phyloP scores from a whole-genome alignment of 2,888 invertebrate genomes.

The Nemapogon koenigi region DNA sequence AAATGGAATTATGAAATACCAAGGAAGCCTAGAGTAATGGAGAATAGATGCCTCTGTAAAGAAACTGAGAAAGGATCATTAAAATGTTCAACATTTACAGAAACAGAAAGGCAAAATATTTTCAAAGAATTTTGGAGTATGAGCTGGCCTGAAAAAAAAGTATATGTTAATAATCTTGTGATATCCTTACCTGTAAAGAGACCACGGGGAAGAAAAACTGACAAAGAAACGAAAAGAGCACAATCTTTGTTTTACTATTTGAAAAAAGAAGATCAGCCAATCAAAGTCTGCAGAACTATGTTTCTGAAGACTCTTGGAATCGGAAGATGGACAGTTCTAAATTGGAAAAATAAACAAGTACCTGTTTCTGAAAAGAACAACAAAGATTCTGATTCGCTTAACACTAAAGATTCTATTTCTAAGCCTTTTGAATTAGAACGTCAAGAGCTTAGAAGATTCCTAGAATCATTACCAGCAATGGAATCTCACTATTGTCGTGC shows the following conservation, averaged over 20 bases:
- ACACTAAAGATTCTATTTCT: conserved; percentile 3
- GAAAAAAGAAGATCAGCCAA: conserved; percentile 12
- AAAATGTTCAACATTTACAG: conserved; percentile 7
- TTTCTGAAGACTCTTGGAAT: conserved; percentile 13
- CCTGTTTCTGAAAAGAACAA: conserved; percentile 10
- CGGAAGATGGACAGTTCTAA: conserved; percentile 14
- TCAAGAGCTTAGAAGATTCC: conserved; percentile 2
- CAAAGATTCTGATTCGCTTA: background rate
- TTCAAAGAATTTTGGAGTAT: conserved; percentile 6
- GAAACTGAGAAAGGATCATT: conserved; percentile 3
- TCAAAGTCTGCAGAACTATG: conserved; percentile 14
- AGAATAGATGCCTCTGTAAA: conserved; percentile 6
- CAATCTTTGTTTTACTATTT: conserved; percentile 14
- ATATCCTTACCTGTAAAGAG: conserved; percentile 5
- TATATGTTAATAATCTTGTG: conserved; percentile 6
- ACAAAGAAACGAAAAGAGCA: background rate
- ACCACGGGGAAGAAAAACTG: conserved; percentile 1
- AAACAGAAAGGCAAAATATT: conserved; percentile 8
- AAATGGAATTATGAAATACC: conserved; percentile 11
- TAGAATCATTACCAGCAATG: conserved; percentile 4
- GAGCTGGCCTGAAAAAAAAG: conserved; percentile 7
- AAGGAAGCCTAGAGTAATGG: conserved; percentile 1
- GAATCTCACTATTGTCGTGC: conserved; percentile 8
- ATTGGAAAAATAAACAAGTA: conserved; percentile 13
- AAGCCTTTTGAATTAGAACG: conserved; percentile 8